A percentile compares a stretch with the other conserved stretches of the same genome.
These are phyloP conservation scores for Chironomus riparius DNA, from an alignment of 2,888 invertebrate species.

Conservation along the genomic window DNA sequence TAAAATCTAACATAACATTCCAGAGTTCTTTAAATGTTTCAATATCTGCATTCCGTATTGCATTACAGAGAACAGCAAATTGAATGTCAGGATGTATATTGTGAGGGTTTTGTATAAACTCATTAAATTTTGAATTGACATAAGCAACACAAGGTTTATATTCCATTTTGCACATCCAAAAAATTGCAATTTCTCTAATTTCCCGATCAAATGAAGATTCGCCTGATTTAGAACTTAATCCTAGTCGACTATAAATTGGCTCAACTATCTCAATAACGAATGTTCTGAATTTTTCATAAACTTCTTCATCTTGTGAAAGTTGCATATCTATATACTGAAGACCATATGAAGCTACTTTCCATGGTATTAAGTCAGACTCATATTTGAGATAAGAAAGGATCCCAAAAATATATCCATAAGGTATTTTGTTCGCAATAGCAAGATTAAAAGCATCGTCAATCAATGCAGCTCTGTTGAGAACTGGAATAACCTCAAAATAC, in stretches of 20 bases:
- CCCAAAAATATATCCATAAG: not conserved
- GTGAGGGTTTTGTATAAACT: not conserved
- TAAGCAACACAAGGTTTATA: not conserved
- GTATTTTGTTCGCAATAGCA: slow-evolving; percentile 41
- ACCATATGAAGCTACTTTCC: not conserved
- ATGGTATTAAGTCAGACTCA: not conserved
- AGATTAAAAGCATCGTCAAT: slow-evolving; percentile 75
- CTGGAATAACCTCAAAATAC: slow-evolving; percentile 43
- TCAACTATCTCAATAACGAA: not conserved
- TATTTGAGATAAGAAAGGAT: not conserved
- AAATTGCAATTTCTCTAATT: not conserved
- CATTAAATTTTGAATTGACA: not conserved
- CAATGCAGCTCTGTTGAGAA: slow-evolving; percentile 67
- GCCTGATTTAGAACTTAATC: not conserved
- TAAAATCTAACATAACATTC: no score
- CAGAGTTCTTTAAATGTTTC: not conserved
- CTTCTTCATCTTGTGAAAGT: not conserved
- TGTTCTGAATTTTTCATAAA: not conserved
- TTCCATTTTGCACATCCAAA: not conserved
- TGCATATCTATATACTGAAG: not conserved
- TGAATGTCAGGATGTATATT: not conserved
- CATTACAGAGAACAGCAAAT: not conserved
- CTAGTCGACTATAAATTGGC: not conserved
- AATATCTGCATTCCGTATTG: not conserved
- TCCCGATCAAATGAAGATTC: not conserved